A percentile compares a stretch with the other conserved stretches of the same genome.
Conservation (phyloP, 2,888 invertebrate genomes). For the Osedax fenrisi region DNA sequence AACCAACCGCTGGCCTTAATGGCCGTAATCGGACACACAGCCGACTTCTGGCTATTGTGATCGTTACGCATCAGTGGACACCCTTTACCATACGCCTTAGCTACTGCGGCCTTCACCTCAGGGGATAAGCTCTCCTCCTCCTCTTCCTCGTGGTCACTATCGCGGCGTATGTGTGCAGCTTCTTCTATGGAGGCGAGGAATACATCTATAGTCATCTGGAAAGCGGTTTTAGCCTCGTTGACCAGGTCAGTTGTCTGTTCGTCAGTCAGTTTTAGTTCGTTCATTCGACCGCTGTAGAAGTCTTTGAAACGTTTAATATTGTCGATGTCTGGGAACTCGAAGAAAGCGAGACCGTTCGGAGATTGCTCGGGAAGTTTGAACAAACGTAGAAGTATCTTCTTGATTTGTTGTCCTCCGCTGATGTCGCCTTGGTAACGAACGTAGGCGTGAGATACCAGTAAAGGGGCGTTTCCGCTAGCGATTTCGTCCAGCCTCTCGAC, state of each 20-base stretch:
- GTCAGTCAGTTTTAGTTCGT: conserved; percentile 23
- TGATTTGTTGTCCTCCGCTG: conserved; percentile 33
- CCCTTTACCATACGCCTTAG: too few relatives aligned
- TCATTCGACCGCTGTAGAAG: conserved; percentile 31
- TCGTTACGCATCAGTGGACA: too few relatives aligned
- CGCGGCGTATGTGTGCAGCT: too few relatives aligned
- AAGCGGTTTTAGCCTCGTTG: conserved; percentile 28
- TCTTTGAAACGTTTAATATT: conserved; percentile 30
- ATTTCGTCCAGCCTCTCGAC: conserved; percentile 28
- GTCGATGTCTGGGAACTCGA: conserved; percentile 28
- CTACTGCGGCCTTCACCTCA: too few relatives aligned
- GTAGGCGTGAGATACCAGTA: conserved; percentile 33
- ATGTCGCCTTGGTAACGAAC: conserved; percentile 34
- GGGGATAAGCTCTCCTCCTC: too few relatives aligned
- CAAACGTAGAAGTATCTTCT: conserved; percentile 27
- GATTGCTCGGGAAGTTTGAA: conserved; percentile 21
- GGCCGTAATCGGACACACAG: too few relatives aligned
- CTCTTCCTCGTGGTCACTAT: too few relatives aligned
- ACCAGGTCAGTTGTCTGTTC: conserved; percentile 13
- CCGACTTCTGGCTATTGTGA: too few relatives aligned
- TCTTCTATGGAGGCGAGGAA: conserved; percentile 19
- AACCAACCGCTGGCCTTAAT: too few relatives aligned
- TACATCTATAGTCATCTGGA: conserved; percentile 31
- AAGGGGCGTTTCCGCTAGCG: conserved; percentile 22
- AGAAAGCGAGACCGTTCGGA: conserved; percentile 31